A percentile compares a stretch with the other conserved stretches of the same genome.
These are phyloP conservation scores for Cinclus cinclus DNA, from an alignment of 2,113 vertebrate genomes.

Conservation along the genomic window DNA sequence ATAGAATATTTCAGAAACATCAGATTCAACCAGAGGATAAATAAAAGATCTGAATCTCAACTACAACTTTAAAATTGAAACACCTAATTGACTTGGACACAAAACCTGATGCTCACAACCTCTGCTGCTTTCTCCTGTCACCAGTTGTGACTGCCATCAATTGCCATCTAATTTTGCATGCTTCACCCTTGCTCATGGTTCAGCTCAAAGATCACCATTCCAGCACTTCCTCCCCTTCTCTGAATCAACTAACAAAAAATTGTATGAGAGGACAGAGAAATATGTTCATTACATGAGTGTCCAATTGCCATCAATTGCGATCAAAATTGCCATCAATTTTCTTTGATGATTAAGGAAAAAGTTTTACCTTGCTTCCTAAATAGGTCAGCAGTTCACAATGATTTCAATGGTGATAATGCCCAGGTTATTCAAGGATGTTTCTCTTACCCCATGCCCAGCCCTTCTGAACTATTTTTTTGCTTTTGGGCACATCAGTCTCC, in stretches of 20 bases:
- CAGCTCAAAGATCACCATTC: too few relatives aligned
- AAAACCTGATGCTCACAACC: neutral
- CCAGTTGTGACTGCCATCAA: neutral
- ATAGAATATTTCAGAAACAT: neutral
- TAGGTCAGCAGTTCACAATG: neutral
- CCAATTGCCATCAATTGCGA: too few relatives aligned
- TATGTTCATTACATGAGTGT: too few relatives aligned
- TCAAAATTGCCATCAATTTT: neutral
- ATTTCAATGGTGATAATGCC: rapidly evolving
- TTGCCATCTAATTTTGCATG: too few relatives aligned
- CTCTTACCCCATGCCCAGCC: neutral
- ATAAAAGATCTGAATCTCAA: neutral
- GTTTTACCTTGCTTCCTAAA: neutral
- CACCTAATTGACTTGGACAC: neutral
- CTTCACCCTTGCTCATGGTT: too few relatives aligned
- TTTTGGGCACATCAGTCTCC: neutral
- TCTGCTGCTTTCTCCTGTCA: neutral
- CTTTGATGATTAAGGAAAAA: neutral
- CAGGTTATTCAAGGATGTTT: neutral
- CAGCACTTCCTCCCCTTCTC: too few relatives aligned
- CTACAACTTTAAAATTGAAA: neutral
- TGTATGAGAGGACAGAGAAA: too few relatives aligned
- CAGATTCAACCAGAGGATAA: neutral
- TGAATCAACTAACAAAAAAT: too few relatives aligned
- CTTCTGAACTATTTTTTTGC: neutral